Percentiles rank a stretch among this genome's conserved stretches.
These are phyloP conservation scores for Kradibia gibbosae DNA, from an alignment of 1,140 invertebrate species.

Conservation along the genomic window DNA sequence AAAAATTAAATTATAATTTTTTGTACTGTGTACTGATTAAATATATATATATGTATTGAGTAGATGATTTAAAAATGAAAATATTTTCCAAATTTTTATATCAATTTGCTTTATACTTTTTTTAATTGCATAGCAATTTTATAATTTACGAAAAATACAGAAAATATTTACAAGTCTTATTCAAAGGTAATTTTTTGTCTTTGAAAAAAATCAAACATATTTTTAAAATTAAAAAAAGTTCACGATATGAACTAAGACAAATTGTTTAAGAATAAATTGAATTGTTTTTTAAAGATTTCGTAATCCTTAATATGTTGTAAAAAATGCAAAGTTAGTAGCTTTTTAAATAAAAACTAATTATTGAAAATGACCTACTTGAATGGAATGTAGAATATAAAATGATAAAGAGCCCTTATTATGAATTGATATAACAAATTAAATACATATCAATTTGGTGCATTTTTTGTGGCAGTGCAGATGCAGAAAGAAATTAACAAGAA, in stretches of 20 bases:
- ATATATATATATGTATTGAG: conserved; percentile 7
- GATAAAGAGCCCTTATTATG: neutral
- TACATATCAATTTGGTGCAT: neutral
- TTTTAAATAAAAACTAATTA: conserved; percentile 28
- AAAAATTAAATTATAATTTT: conserved; percentile 40
- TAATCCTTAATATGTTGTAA: neutral
- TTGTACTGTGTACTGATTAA: conserved; percentile 30
- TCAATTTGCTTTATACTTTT: conserved; percentile 16
- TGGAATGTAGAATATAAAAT: neutral
- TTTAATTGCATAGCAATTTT: conserved; percentile 34
- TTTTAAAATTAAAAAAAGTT: conserved; percentile 43
- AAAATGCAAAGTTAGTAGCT: neutral
- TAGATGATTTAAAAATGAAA: conserved; percentile 6
- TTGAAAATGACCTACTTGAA: conserved; percentile 17
- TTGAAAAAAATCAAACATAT: conserved; percentile 44
- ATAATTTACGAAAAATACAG: conserved; percentile 44
- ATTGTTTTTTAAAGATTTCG: conserved; percentile 10
- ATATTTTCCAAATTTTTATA: conserved; percentile 40
- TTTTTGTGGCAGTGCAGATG: neutral
- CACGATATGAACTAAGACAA: conserved; percentile 20
- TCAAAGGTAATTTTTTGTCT: conserved; percentile 41
- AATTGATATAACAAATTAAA: neutral
- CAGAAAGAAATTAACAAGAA: neutral
- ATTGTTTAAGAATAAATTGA: conserved; percentile 15
- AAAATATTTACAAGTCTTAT: conserved; percentile 43